Conservation (phyloP, 2,113 vertebrate genomes). For the Lampris incognitus region DNA sequence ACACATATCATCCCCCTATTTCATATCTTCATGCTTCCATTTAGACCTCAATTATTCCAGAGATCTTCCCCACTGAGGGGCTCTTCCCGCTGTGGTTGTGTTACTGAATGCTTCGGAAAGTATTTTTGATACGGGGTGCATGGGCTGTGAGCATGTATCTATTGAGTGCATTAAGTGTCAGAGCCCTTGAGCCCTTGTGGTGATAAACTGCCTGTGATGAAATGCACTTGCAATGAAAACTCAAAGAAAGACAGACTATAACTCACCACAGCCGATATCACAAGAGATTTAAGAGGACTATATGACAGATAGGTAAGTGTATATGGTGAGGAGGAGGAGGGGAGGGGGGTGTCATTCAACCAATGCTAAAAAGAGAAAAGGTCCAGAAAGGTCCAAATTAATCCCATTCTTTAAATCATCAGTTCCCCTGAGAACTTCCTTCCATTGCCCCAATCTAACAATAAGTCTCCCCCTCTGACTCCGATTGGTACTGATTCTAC, state of each 20-base stretch:
- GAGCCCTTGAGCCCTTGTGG: neutral
- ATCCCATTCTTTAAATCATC: no score
- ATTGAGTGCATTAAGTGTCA: neutral
- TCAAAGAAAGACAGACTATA: neutral
- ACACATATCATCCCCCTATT: constrained; percentile 3
- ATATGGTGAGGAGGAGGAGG: neutral
- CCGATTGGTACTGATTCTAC: no score
- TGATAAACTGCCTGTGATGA: neutral
- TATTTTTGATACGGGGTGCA: neutral
- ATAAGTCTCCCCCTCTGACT: no score
- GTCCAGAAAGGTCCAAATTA: no score
- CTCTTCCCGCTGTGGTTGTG: neutral
- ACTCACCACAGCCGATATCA: neutral
- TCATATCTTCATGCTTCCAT: constrained; percentile 18
- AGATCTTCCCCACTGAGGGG: constrained; percentile 1
- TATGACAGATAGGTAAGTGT: neutral
- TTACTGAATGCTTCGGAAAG: neutral
- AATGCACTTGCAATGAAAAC: neutral
- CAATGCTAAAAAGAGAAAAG: no score
- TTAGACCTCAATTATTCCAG: neutral
- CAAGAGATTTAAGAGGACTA: neutral
- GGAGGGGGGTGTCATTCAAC: no score
- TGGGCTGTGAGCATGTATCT: neutral
- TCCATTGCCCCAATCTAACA: no score
- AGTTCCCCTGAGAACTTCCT: no score